Evolutionary conservation across 1,140 invertebrate genomes (phyloP), one percentile per base, ranked within the genome.

Genomic region (Prorops nasuta): DNA sequence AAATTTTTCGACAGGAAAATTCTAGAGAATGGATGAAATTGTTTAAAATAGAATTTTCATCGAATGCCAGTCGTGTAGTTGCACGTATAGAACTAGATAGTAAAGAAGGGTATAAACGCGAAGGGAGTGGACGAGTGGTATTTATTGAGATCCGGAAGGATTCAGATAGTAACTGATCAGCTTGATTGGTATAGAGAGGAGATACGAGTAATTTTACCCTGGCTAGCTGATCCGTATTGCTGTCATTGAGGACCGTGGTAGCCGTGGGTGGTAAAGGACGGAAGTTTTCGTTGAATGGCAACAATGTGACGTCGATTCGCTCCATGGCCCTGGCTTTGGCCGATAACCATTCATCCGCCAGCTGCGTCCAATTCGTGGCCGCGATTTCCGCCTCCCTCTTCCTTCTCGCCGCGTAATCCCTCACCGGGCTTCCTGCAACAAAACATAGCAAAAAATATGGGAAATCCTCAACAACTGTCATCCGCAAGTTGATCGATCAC

Each of bases 301-400:
- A 28, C 8, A 71, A 6, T 9, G 68, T 66, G 8, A 69, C 55
- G 8, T 62, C 61, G 20, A 64, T 44, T 0, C 28, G 44, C 21
- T 60, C 51, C 8, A 44, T 32, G 1, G 48, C 43, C 10, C 19
- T 47, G 12, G 37, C 38, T 52, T 56, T 65, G 1, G 49, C 47
- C 40, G 44, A 35, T 3, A 68, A 45, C 68, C 65, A 71, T 60
- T 66, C 67, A 37, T 68, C 66, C 32, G 65, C 67, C 14, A 71
- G 51, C 28, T 55, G 44, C 7, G 67, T 71, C 67, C 67, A 71
- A 39, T 71, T 68, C 20, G 51, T 66, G 15, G 58, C 51, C 16
- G 62, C 53, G 31, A 69, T 49, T 21, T 66, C 61, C 32, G 46
- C 52, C 35, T 64, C 50, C 19, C 49, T 48, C 43, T 41, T 54